These are phyloP conservation scores for Phalanger gymnotis DNA, from an alignment of 2,797 vertebrate genomes.

Conservation along the genomic window DNA sequence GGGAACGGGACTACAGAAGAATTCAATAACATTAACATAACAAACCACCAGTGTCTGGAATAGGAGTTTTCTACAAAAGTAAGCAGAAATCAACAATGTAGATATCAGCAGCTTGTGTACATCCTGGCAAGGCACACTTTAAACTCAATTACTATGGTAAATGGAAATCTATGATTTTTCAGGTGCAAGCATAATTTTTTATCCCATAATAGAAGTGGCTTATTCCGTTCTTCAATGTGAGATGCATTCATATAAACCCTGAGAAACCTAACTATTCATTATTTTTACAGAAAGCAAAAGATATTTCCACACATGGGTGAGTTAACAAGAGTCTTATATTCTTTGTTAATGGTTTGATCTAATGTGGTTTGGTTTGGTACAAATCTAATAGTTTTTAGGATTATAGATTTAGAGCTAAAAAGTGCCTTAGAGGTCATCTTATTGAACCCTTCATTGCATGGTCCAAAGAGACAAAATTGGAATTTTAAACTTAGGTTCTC, in stretches of 20 bases:
- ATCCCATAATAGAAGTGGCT: constrained; percentile 42
- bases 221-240: constrained; percentile 13
- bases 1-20: constrained; percentile 10
- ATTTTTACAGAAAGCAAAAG: background rate
- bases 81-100: rapidly evolving
- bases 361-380: too few relatives aligned
- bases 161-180: background rate
- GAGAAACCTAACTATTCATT: constrained; percentile 29
- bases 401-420: background rate
- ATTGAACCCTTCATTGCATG: background rate
- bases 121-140: background rate
- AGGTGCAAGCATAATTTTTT: constrained; percentile 45
- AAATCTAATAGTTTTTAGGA: constrained; percentile 3
- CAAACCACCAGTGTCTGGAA: background rate
- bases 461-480: background rate
- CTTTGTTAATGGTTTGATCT: background rate
- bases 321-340: constrained; percentile 39
- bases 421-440: background rate
- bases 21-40: constrained; percentile 48
- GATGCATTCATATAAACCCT: constrained; percentile 38
- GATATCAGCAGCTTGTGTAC: constrained; percentile 20
- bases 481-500: background rate
- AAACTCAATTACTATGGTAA: background rate
- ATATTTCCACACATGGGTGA: constrained; percentile 29
- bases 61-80: background rate